phyloP scores from a whole-genome alignment of 1,140 invertebrate species.

The Drosophila triauraria region DNA sequence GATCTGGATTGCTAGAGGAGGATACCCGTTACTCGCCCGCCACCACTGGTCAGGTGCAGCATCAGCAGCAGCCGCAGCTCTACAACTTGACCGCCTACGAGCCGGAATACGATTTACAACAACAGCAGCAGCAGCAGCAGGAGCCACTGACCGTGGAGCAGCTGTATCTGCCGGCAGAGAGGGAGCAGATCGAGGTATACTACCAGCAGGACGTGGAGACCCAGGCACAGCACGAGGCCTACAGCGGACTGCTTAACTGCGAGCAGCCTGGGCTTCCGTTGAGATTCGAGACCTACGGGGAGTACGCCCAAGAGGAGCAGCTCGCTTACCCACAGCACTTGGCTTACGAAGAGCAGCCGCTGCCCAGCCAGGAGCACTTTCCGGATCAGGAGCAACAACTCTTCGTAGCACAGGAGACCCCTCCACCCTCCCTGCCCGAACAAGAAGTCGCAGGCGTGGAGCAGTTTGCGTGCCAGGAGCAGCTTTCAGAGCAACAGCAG shows the following conservation, averaged over 20 bases:
- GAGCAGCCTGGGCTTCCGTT: background rate
- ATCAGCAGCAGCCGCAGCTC: background rate
- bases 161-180: background rate
- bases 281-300: background rate
- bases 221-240: background rate
- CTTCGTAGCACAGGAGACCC: background rate
- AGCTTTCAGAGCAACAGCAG: background rate
- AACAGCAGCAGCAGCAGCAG: background rate
- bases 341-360: background rate
- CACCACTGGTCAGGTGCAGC: background rate
- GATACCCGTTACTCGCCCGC: too few relatives aligned
- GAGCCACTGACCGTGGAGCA: background rate
- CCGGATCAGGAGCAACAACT: background rate
- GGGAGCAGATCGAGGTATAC: background rate
- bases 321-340: background rate
- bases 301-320: background rate
- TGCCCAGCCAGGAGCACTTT: too few relatives aligned
- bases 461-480: too few relatives aligned
- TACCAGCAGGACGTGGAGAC: background rate
- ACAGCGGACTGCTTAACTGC: background rate
- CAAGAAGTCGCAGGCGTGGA: background rate
- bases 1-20: too few relatives aligned
- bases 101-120: background rate
- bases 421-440: too few relatives aligned
- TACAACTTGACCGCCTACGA: background rate